Conservation (phyloP, 2,113 vertebrate species). For the Haemorhous mexicanus region DNA sequence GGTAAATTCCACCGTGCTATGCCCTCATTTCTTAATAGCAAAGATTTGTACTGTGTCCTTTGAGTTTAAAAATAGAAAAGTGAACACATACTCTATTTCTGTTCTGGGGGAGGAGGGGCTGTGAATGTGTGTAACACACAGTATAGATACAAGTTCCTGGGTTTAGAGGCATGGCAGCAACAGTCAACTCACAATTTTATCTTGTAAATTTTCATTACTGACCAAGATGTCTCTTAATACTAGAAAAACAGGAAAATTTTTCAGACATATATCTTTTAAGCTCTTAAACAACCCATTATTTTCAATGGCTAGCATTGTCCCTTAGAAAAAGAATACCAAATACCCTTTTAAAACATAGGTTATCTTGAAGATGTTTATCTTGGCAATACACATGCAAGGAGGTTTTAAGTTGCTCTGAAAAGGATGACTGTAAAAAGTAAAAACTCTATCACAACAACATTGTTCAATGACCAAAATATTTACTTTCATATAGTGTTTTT, state of each 20-base stretch:
- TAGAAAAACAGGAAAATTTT: neutral
- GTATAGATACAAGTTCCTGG: neutral
- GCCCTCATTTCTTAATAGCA: neutral
- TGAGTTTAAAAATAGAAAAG: neutral
- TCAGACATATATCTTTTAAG: neutral
- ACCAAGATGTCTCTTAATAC: neutral
- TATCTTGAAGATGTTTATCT: neutral
- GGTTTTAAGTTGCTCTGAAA: neutral
- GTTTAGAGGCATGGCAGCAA: neutral
- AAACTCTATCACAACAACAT: neutral
- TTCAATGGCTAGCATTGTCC: neutral
- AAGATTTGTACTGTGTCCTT: neutral
- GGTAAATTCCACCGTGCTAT: neutral
- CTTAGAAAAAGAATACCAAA: neutral
- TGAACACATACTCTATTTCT: neutral
- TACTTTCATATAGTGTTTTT: neutral
- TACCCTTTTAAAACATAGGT: neutral
- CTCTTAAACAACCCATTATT: neutral
- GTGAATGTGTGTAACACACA: neutral
- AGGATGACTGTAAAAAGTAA: neutral
- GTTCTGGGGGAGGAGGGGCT: accelerated
- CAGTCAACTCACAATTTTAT: neutral
- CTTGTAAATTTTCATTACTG: neutral
- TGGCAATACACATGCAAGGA: neutral
- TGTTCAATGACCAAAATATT: neutral